A percentile compares a stretch with the other conserved stretches of the same genome.
Conservation (phyloP, 2,888 invertebrate genomes). For the Agonopterix arenella region DNA sequence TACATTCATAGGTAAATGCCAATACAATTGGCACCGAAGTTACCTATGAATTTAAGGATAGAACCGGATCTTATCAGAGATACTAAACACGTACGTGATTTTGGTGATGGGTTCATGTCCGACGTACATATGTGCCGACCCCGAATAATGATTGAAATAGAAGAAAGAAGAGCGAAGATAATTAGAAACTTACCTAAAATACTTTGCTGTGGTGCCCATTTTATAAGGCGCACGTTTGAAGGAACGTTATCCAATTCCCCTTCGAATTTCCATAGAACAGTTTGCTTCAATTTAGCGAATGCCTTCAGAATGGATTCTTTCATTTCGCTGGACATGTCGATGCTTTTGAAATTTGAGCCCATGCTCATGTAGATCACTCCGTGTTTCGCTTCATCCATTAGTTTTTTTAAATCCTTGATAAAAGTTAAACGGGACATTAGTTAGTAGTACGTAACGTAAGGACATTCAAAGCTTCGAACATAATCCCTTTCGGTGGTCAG, state of each 20-base stretch:
- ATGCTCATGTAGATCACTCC: constrained; percentile 56
- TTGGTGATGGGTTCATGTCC: no score
- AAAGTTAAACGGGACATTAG: constrained; percentile 3
- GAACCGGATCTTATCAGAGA: no score
- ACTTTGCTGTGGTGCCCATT: constrained; percentile 47
- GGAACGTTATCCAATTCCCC: constrained; percentile 29
- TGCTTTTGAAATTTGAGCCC: constrained; percentile 44
- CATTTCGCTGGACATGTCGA: constrained; percentile 27
- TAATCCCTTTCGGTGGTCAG: no score
- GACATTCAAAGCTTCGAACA: no score
- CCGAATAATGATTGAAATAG: no score
- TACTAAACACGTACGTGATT: no score
- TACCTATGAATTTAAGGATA: no score
- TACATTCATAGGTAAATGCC: no score
- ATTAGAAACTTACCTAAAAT: not conserved
- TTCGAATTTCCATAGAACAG: constrained; percentile 56
- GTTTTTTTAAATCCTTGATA: constrained; percentile 33
- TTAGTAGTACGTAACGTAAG: not conserved
- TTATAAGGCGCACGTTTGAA: constrained; percentile 38
- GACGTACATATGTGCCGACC: no score
- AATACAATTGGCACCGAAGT: no score
- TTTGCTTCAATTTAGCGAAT: constrained; percentile 45
- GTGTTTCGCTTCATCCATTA: constrained; percentile 38
- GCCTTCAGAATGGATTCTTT: constrained; percentile 30
- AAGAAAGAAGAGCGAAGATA: no score